phyloP scores from a whole-genome alignment of 2,113 vertebrate genomes.

The Platycercus adscitus region DNA sequence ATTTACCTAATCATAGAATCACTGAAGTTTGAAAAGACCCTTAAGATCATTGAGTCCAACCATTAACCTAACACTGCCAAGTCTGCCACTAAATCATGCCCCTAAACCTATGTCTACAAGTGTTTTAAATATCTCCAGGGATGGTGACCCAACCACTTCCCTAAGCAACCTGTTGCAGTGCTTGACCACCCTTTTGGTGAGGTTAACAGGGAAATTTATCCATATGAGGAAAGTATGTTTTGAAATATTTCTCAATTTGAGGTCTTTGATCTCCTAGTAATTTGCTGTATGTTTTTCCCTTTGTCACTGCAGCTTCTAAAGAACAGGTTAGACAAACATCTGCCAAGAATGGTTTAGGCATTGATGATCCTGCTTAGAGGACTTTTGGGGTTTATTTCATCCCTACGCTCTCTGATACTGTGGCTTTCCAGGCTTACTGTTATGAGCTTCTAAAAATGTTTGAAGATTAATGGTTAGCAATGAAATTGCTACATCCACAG shows the following conservation, averaged over 20 bases:
- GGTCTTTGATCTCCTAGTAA: not conserved
- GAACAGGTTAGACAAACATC: not conserved
- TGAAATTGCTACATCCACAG: constrained; percentile 25
- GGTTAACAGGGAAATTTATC: not conserved
- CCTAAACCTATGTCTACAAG: fast-evolving
- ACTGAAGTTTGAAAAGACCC: not conserved
- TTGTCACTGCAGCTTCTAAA: not conserved
- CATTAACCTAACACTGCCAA: fast-evolving
- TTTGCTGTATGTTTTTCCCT: not conserved
- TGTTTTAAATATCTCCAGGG: not conserved
- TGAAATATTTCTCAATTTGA: not conserved
- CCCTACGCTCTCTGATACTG: not conserved
- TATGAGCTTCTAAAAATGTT: not conserved
- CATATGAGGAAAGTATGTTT: not conserved
- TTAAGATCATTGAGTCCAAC: not conserved
- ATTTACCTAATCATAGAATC: not conserved
- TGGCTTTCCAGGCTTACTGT: not conserved
- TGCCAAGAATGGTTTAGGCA: not conserved
- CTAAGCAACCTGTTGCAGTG: not conserved
- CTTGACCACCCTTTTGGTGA: not conserved
- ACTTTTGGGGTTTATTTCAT: not conserved
- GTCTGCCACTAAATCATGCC: not conserved
- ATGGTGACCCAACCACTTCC: not conserved
- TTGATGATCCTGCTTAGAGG: not conserved
- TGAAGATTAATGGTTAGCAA: constrained; percentile 21